Base-by-base conservation (phyloP, 2,888 invertebrate species). In the Scelioninae gen. 2 region DNA sequence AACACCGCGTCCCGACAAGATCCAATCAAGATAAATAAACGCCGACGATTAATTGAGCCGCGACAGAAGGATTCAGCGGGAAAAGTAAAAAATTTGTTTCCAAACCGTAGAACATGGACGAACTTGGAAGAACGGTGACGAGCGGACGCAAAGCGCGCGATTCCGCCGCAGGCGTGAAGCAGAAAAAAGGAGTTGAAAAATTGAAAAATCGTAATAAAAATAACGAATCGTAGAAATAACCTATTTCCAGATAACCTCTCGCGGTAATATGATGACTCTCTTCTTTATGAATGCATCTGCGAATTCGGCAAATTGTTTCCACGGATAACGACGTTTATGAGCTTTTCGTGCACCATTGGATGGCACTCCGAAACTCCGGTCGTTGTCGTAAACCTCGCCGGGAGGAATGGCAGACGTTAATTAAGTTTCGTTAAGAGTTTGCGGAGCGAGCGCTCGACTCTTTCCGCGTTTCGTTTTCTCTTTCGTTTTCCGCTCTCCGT, bases 371-470 rank as follows among this genome's bases (percentile, higher is more conserved):
- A 76, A 77, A 76, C 73, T 75, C 76, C 65, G 63, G 46, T 69
- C 75, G 74, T 72, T 73, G 76, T 79, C 79, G 78, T 83, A 81
- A 81, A 82, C 75, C 79, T 78, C 77, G 75, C 77, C 76, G 73
- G 76, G 72, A 78, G 79, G 77, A 77, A 79, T 78, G 82, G 80
- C 81, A 79, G 81, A 81, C 81, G 81, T 83, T 83, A 82, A 83
- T 83, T 83, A 83, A 83, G 82, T 83, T 81, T 77, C 80, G 81
- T 80, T 79, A 79, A 81, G 81, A 83, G 82, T 81, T 81, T 80
- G 79, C 74, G 72, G 70, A 78, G 78, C 70, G 76, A 70, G 67
- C 63, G 58, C 69, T 69, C 69, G 68, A 55, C 77, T 69, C 76
- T 73, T 69, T 65, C 72, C 33, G 31, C 53, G 53, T 50, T 69